A percentile compares a stretch with the other conserved stretches of the same genome.
Evolutionary conservation across 2,113 vertebrate species (phyloP).

Genomic region (Turdus rufiventris): DNA sequence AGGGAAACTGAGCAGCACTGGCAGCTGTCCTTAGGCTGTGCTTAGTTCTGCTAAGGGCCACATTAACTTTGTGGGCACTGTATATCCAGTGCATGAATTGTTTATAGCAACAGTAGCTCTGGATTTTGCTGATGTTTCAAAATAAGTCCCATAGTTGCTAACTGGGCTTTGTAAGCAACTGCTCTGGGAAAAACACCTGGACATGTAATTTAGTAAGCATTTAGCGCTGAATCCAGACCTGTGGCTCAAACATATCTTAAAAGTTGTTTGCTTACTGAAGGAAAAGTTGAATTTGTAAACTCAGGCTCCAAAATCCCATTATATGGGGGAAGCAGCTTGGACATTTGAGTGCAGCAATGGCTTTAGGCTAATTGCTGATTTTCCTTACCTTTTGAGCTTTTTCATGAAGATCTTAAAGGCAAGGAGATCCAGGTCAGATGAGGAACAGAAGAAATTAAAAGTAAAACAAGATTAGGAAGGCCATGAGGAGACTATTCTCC

Average conservation of each 20-base stretch:
- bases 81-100: not conserved
- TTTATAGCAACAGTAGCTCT: not conserved
- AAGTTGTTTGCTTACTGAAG: not conserved
- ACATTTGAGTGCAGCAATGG: not conserved
- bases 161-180: not conserved
- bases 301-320: not conserved
- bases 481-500: not conserved
- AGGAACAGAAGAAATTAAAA: not conserved
- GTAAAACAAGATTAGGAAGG: not conserved
- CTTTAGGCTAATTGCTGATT: not conserved
- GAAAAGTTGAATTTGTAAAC: not conserved
- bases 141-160: not conserved
- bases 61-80: not conserved
- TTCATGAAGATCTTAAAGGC: not conserved
- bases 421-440: not conserved
- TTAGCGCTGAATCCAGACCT: not conserved
- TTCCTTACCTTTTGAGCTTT: not conserved
- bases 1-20: not conserved
- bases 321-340: not conserved
- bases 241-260: not conserved
- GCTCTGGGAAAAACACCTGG: not conserved
- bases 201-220: not conserved
- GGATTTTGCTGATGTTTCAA: not conserved
- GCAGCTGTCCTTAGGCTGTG: not conserved
- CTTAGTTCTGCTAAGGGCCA: not conserved